A percentile compares a stretch with the other conserved stretches of the same genome.
phyloP scores from a whole-genome alignment of 1,140 invertebrate genomes.

The Neuroterus valhalla region DNA sequence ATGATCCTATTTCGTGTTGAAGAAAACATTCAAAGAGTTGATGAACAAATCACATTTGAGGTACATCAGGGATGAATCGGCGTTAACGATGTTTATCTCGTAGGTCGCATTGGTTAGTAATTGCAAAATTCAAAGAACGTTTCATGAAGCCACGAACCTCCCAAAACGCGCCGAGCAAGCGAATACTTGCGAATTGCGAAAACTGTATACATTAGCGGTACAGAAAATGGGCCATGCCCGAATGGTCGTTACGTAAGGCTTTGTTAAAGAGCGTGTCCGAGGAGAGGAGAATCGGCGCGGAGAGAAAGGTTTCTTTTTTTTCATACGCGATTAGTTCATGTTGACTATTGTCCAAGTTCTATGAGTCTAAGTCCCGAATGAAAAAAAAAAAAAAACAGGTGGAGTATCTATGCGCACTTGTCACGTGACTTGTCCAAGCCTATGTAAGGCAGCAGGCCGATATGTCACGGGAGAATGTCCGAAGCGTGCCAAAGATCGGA shows the following conservation, averaged over 20 bases:
- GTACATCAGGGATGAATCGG: neutral
- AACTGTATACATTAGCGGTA: constrained; percentile 61
- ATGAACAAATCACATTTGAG: too few relatives aligned
- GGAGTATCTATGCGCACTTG: neutral
- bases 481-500: too few relatives aligned
- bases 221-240: constrained; percentile 58
- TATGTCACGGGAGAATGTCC: too few relatives aligned
- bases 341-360: constrained; percentile 3
- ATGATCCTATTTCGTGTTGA: too few relatives aligned
- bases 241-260: constrained; percentile 44
- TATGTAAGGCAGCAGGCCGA: too few relatives aligned
- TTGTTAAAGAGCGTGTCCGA: constrained; percentile 41
- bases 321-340: constrained; percentile 13
- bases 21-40: too few relatives aligned
- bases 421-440: neutral
- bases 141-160: constrained; percentile 39
- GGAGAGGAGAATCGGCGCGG: constrained; percentile 37
- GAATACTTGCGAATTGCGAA: constrained; percentile 66
- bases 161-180: constrained; percentile 68
- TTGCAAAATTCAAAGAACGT: constrained; percentile 35
- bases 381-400: constrained; percentile 1
- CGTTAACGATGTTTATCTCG: constrained; percentile 19
- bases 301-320: constrained; percentile 18
- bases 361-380: neutral
- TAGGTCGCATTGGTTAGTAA: constrained; percentile 28